Conservation (phyloP, 2,888 invertebrate genomes). For the Synanthedon formicaeformis region DNA sequence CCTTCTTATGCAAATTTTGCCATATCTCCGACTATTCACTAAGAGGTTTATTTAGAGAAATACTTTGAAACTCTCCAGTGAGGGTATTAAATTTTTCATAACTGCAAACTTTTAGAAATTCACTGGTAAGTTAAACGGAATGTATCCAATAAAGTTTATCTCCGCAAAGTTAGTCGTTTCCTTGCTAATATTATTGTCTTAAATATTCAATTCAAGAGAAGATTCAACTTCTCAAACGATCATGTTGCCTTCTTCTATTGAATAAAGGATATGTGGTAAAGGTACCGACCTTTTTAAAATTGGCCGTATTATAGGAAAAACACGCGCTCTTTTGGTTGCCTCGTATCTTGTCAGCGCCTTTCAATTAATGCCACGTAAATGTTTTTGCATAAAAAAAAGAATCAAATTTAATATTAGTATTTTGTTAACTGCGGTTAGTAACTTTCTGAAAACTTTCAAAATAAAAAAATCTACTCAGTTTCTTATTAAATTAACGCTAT, state of each 20-base stretch:
- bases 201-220: too few relatives aligned
- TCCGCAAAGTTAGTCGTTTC: too few relatives aligned
- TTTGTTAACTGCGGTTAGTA: too few relatives aligned
- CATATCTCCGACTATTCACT: constrained; percentile 55
- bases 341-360: constrained; percentile 41
- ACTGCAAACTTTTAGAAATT: constrained; percentile 23
- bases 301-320: constrained; percentile 49
- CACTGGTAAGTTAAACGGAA: too few relatives aligned
- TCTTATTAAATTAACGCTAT: not conserved
- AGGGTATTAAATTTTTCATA: constrained; percentile 62
- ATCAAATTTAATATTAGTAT: constrained; percentile 9
- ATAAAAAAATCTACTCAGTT: not conserved
- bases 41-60: constrained; percentile 55
- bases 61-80: constrained; percentile 42
- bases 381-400: constrained; percentile 29
- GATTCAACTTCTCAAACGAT: not conserved
- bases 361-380: constrained; percentile 41
- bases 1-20: constrained; percentile 58
- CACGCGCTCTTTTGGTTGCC: constrained; percentile 53
- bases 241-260: constrained; percentile 1
- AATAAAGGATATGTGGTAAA: constrained; percentile 15
- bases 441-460: not conserved
- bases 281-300: constrained; percentile 24
- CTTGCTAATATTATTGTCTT: too few relatives aligned
- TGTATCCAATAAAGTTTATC: too few relatives aligned